phyloP scores from a whole-genome alignment of 2,797 vertebrate genomes.

The Anguilla pacifica region DNA sequence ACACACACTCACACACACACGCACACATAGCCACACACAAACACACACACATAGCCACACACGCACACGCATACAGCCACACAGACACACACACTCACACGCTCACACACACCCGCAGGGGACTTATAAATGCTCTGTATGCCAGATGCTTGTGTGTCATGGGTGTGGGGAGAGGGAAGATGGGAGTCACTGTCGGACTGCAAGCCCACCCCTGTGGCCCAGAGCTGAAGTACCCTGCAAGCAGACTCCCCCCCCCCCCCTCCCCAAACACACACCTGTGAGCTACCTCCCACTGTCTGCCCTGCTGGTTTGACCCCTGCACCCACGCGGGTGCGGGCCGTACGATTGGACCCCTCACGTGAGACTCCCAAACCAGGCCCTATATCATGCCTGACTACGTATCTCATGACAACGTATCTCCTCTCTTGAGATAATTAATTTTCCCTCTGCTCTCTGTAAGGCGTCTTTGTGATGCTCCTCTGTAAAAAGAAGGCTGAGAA shows the following conservation, averaged over 20 bases:
- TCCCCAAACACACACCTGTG: constrained; percentile 26
- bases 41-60: background rate
- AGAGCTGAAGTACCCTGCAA: background rate
- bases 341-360: background rate
- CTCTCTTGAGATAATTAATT: background rate
- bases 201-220: background rate
- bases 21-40: background rate
- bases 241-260: background rate
- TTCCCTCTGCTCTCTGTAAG: no score
- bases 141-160: background rate
- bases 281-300: constrained; percentile 48
- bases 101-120: background rate
- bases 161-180: background rate
- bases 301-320: constrained; percentile 30
- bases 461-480: no score
- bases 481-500: background rate
- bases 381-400: background rate
- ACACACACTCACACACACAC: background rate
- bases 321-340: background rate
- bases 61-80: background rate
- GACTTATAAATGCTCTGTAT: background rate
- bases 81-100: background rate
- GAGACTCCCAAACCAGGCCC: background rate
- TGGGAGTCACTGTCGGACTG: background rate
- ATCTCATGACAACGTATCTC: background rate